Base-by-base conservation (phyloP, 2,113 vertebrate species). In the Ondatra zibethicus region DNA sequence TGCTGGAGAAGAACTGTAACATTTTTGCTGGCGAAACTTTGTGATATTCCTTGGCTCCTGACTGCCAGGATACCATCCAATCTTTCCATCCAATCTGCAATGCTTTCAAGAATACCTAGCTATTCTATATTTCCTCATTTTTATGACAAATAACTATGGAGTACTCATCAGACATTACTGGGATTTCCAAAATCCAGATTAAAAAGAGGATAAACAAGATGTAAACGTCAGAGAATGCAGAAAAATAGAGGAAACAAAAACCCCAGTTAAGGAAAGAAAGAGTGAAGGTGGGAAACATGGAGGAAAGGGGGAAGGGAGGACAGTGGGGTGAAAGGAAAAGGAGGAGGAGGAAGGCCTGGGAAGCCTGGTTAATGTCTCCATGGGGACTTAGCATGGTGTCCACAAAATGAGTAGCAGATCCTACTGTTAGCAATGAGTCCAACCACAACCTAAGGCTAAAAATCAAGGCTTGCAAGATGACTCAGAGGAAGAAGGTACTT, bases 291-390 rank as follows among this genome's bases (percentile, higher is more conserved):
- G 27, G 7, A 80, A n/a, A 5, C 19, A n/a, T 0, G 42, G 14
- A 50, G 3, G 3, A 11, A 42, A 16, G 14, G 0, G 45, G 19
- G 4, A 55, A n/a, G 36, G 25, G 45, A 55, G 3, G 25, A 52
- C 2, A 16, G 29, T 19, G 14, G 1, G 1, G 13, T 4, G 27
- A 2, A 52, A 29, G 0, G 9, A n/a, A 21, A 17, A 12, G 52
- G 19, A 10, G 3, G 19, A 27, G 29, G n/a, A 27, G 14, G 31
- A n/a, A n/a, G 0, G 16, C 76, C 3, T 10, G 39, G 52, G 10
- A 3, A 36, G 8, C 10, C 42, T 55, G 42, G 47, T 11, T 13
- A 72, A 14, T 27, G 0, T 81, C 13, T 72, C 47, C 25, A 31
- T 12, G 14, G 6, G 4, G 25, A 82, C 52, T 91, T 61, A 89